Percentiles rank a stretch among this genome's conserved stretches.
Conservation (phyloP, 2,113 vertebrate genomes). For the Sigmodon hispidus region DNA sequence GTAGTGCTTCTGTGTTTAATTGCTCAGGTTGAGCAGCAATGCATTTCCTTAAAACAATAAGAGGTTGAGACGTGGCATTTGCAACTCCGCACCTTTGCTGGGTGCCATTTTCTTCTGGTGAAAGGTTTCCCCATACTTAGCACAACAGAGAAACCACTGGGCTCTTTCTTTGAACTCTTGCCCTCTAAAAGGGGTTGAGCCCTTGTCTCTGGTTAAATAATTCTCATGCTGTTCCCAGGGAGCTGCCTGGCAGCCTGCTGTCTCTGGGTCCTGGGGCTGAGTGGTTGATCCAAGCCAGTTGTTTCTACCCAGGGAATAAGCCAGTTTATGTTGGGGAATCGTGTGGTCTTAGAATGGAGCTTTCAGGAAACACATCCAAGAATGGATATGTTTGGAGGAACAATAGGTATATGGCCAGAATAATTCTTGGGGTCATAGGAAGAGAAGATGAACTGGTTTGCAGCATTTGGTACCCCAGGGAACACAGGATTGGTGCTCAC, state of each 20-base stretch:
- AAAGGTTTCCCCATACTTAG: neutral
- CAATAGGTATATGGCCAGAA: accelerated
- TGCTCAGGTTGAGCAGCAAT: neutral
- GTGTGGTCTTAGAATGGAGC: neutral
- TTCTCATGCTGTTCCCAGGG: accelerated
- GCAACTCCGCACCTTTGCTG: neutral
- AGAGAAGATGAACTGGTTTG: neutral
- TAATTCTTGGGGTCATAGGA: accelerated
- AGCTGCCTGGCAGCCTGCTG: neutral
- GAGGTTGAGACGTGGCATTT: too few species aligned
- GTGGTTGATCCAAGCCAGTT: too few species aligned
- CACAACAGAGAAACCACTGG: neutral
- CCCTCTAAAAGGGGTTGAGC: accelerated
- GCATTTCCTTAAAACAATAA: neutral
- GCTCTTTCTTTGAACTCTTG: neutral
- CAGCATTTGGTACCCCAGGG: neutral
- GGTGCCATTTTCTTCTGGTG: neutral
- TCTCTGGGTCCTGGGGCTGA: neutral
- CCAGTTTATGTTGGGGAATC: neutral
- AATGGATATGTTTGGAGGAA: accelerated
- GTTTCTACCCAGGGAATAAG: neutral
- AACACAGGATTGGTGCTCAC: accelerated
- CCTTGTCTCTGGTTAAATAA: too few species aligned
- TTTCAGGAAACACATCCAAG: accelerated
- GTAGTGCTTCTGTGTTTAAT: neutral